phyloP scores from a whole-genome alignment of 2,797 vertebrate species.

The Sebastes itinus region DNA sequence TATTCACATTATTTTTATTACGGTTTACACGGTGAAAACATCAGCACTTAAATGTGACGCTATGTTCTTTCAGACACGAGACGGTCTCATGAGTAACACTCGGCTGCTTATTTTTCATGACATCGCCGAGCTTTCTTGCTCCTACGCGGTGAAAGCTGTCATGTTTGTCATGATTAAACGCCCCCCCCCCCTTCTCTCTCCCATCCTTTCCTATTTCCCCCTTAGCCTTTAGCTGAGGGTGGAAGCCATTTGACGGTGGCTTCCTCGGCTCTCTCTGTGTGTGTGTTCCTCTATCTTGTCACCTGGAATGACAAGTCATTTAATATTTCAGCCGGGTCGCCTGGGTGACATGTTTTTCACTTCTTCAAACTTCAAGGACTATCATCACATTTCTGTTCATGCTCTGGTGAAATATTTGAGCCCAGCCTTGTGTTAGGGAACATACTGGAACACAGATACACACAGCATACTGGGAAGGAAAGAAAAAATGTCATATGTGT shows the following conservation, averaged over 20 bases:
- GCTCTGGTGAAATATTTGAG: constrained; percentile 1
- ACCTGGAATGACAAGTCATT: constrained; percentile 9
- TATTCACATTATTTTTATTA: not conserved
- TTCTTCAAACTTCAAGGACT: constrained; percentile 28
- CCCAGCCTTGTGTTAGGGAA: not conserved
- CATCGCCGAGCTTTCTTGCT: not conserved
- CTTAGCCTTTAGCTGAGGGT: constrained; percentile 6
- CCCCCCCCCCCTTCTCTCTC: not conserved
- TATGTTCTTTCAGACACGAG: not conserved
- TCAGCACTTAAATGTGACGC: not conserved
- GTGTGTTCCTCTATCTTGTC: constrained; percentile 17
- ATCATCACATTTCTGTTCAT: constrained; percentile 1
- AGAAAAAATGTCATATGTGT: not conserved
- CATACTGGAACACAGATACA: not conserved
- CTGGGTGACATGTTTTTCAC: constrained; percentile 34
- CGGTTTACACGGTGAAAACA: not conserved
- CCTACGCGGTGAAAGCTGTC: constrained; percentile 16
- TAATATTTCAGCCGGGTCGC: constrained; percentile 32
- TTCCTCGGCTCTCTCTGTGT: not conserved
- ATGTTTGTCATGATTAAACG: constrained; percentile 20
- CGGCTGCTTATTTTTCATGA: constrained; percentile 1
- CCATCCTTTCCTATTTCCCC: not conserved
- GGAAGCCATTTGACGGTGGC: constrained; percentile 25
- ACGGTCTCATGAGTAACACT: not conserved
- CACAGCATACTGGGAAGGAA: not conserved